phyloP scores from a whole-genome alignment of 2,888 invertebrate genomes.

The Ochropacha duplaris region DNA sequence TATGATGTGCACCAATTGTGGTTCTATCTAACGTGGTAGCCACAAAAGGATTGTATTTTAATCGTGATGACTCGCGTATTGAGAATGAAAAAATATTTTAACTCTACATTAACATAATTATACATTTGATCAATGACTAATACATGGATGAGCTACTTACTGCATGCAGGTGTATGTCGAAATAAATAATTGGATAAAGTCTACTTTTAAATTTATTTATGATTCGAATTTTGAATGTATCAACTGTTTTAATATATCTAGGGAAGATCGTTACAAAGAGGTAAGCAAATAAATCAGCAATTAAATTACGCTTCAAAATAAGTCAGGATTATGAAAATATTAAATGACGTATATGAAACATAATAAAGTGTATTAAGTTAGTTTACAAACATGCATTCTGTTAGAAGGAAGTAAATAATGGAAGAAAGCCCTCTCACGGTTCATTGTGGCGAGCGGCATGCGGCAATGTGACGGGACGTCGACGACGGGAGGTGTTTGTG shows the following conservation, averaged over 20 bases:
- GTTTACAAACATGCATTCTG: background rate
- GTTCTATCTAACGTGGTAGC: slow-evolving; percentile 47
- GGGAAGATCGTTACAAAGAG: too few species aligned
- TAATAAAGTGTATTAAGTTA: background rate
- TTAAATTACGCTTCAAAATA: too few species aligned
- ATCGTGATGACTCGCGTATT: slow-evolving; percentile 70
- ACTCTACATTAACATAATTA: slow-evolving; percentile 74
- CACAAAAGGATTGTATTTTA: slow-evolving; percentile 69
- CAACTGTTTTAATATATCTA: too few species aligned
- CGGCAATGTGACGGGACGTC: slow-evolving; percentile 28
- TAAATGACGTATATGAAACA: background rate
- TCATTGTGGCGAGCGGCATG: slow-evolving; percentile 25
- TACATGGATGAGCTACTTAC: slow-evolving; percentile 37
- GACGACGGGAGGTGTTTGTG: slow-evolving; percentile 74
- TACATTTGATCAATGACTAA: slow-evolving; percentile 54
- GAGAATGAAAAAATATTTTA: slow-evolving; percentile 62
- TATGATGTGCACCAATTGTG: slow-evolving; percentile 35
- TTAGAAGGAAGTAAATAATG: slow-evolving; percentile 22
- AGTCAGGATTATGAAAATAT: too few species aligned
- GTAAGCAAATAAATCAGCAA: too few species aligned
- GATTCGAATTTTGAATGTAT: background rate
- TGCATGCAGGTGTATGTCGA: slow-evolving; percentile 29
- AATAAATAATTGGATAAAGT: background rate
- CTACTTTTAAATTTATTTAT: background rate
- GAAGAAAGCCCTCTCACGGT: slow-evolving; percentile 25